Conservation (phyloP, 1,140 invertebrate genomes). For the Temnothorax longispinosus region DNA sequence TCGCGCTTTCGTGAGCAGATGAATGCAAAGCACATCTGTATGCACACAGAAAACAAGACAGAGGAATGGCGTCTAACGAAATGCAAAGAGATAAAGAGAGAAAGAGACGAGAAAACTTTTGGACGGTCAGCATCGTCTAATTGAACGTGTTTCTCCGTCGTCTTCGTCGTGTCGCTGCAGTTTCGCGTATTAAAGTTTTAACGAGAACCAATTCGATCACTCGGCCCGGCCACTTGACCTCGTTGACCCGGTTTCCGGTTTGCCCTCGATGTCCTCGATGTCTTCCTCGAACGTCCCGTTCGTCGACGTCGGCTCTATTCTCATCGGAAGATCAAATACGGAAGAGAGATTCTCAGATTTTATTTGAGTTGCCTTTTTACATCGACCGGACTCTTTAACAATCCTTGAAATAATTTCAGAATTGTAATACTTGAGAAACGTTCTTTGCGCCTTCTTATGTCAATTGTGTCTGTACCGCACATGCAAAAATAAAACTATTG, state of each 20-base stretch:
- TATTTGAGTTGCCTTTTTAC: neutral
- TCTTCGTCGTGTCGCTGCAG: neutral
- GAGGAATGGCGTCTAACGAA: neutral
- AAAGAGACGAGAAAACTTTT: neutral
- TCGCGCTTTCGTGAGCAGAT: constrained; percentile 15
- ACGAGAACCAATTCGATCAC: constrained; percentile 64
- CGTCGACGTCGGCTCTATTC: neutral
- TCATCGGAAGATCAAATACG: constrained; percentile 43
- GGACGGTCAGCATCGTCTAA: neutral
- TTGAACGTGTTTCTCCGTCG: constrained; percentile 18
- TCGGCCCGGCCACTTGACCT: constrained; percentile 67
- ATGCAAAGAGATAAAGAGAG: neutral
- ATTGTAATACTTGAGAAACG: neutral
- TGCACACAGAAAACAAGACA: neutral
- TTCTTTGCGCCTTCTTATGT: neutral
- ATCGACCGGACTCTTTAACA: neutral
- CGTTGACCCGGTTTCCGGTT: constrained; percentile 72
- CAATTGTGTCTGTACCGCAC: neutral
- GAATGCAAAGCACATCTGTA: constrained; percentile 19
- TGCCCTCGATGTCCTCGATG: constrained; percentile 49
- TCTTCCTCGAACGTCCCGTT: neutral
- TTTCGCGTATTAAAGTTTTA: constrained; percentile 69
- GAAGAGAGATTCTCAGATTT: neutral
- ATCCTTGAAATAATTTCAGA: neutral
- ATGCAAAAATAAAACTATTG: neutral